Conservation (phyloP, 2,888 invertebrate species). For the Sclerodermus sp. region DNA sequence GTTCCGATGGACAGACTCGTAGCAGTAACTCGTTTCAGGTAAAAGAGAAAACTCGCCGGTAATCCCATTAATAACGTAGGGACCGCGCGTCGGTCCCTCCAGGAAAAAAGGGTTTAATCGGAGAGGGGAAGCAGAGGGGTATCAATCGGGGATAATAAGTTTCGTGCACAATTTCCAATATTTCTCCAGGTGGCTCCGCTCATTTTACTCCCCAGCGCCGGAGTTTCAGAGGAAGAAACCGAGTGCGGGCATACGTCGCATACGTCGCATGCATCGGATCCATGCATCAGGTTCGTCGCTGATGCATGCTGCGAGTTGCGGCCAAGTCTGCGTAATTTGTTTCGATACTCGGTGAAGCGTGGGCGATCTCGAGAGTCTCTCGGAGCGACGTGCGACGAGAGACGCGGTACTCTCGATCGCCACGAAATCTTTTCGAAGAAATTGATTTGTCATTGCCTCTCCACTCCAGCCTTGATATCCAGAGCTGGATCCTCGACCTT, state of each 20-base stretch:
- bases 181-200: too few species aligned
- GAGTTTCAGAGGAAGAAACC: too few species aligned
- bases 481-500: too few species aligned
- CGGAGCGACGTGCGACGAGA: slow-evolving; percentile 17
- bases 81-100: too few species aligned
- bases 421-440: slow-evolving; percentile 35
- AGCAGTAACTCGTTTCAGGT: too few species aligned
- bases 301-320: slow-evolving; percentile 4
- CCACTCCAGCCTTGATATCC: slow-evolving; percentile 14
- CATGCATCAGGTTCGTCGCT: slow-evolving; percentile 20
- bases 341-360: slow-evolving; percentile 25
- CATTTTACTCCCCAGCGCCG: not conserved
- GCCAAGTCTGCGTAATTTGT: slow-evolving; percentile 19
- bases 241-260: slow-evolving; percentile 6
- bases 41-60: too few species aligned
- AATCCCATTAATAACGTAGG: too few species aligned
- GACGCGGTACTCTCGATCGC: slow-evolving; percentile 10
- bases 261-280: slow-evolving; percentile 5
- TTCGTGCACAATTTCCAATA: too few species aligned
- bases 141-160: too few species aligned
- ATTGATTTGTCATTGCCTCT: slow-evolving; percentile 49
- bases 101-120: too few species aligned
- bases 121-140: too few species aligned
- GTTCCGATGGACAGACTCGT: too few species aligned
- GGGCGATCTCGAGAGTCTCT: slow-evolving; percentile 36